A percentile compares a stretch with the other conserved stretches of the same genome.
phyloP scores from a whole-genome alignment of 2,797 vertebrate genomes.

The Amphiprion clarkii region DNA sequence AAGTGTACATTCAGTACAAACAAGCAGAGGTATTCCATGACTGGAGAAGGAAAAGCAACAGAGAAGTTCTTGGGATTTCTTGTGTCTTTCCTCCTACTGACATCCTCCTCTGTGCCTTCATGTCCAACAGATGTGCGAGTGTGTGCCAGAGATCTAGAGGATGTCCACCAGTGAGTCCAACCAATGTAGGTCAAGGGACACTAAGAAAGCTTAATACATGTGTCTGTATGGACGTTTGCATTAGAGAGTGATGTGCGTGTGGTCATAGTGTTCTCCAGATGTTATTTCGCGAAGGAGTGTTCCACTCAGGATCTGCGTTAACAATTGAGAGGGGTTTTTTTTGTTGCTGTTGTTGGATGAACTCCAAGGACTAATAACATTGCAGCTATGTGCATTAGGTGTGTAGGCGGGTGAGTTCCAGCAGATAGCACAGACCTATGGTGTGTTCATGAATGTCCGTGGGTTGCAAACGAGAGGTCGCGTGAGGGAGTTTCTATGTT shows the following conservation, averaged over 20 bases:
- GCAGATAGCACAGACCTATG: background rate
- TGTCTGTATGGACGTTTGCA: background rate
- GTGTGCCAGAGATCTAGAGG: background rate
- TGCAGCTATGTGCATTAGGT: background rate
- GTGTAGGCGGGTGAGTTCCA: background rate
- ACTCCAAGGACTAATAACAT: conserved; percentile 1
- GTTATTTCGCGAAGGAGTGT: conserved; percentile 37
- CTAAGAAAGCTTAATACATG: background rate
- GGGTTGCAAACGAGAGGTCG: conserved; percentile 23
- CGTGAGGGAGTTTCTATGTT: conserved; percentile 40
- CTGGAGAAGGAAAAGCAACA: background rate
- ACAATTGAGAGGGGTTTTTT: conserved; percentile 1
- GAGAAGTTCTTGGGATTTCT: too few species aligned
- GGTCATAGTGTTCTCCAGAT: conserved; percentile 39
- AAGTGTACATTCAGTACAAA: background rate
- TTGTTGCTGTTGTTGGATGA: background rate
- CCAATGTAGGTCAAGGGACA: background rate
- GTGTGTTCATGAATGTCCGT: background rate
- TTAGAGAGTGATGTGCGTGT: background rate
- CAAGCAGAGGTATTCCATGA: background rate
- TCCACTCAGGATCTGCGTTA: conserved; percentile 7
- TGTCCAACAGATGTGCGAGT: conserved; percentile 26
- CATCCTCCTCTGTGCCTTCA: conserved; percentile 45
- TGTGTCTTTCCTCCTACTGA: conserved; percentile 36
- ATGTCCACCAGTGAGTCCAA: background rate